phyloP scores from a whole-genome alignment of 2,797 vertebrate genomes.

The Anguilla anguilla region DNA sequence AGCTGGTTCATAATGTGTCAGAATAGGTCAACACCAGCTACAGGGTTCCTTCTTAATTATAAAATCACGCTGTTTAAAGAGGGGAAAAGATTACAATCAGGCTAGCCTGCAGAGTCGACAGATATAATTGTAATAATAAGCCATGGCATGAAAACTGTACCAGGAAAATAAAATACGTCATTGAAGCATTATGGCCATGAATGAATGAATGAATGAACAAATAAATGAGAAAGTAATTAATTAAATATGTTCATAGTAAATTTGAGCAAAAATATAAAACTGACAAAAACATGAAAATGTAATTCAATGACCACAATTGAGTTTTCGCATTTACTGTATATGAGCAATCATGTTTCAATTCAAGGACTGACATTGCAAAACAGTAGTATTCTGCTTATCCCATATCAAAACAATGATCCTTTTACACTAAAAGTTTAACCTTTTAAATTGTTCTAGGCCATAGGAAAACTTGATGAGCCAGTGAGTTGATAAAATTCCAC shows the following conservation, averaged over 20 bases:
- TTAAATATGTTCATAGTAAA: constrained; percentile 14
- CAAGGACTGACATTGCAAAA: background rate
- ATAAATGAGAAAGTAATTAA: too few species aligned
- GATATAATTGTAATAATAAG: constrained; percentile 47
- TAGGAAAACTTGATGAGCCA: background rate
- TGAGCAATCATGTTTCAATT: background rate
- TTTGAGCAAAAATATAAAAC: constrained; percentile 39
- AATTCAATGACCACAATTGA: background rate
- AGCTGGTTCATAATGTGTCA: constrained; percentile 49
- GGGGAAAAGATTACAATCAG: constrained; percentile 37
- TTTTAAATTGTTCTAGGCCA: too few species aligned
- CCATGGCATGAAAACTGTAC: constrained; percentile 35
- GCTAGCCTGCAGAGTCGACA: constrained; percentile 41
- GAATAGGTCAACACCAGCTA: constrained; percentile 55
- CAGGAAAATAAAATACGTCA: constrained; percentile 44
- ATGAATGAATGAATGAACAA: too few species aligned
- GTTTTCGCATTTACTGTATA: background rate
- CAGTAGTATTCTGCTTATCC: background rate
- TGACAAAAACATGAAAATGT: constrained; percentile 34
- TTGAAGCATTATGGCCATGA: constrained; percentile 43
- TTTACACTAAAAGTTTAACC: too few species aligned
- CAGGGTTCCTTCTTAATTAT: constrained; percentile 57
- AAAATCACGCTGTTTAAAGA: constrained; percentile 51
- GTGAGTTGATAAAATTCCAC: background rate
- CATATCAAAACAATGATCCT: too few species aligned